Evolutionary conservation across 2,888 invertebrate genomes (phyloP), one percentile per base, ranked within the genome.

Genomic region (Cistogaster globosa): DNA sequence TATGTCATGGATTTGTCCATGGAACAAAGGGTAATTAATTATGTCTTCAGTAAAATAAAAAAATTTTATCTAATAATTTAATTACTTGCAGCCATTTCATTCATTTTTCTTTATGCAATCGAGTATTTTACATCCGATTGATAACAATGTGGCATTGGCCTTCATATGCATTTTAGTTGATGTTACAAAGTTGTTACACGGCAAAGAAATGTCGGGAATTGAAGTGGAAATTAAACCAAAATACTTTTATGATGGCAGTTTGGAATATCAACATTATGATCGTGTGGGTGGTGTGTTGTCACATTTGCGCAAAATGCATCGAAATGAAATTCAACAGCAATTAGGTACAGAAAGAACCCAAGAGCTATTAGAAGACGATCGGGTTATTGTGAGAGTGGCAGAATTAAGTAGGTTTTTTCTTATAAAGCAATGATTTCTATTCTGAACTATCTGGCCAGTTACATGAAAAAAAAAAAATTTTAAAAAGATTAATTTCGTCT

Each of bases 1-100:
- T 96, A 95, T 89, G 93, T 94, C 58, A 93, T 94, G 93, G 95
- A 95, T 87, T 94, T 95, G 87, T 94, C 95, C 87, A 93, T 94
- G 87, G 93, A 95, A 36, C 95, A 94, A 89, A 94, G 95, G 91
- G 96, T 96, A 92, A 92, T 45, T 32, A 45, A 55, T 12, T 45
- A 20, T 14, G 5, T 26, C n/a, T 16, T 42, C 12, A 42, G 6
- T 32, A 5, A 32, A 32, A 32, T 32, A 32, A 32, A 32, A 5
- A 6, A 32, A 32, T 5, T 5, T 5, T 6, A 32, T 5, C 8
- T 7, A 32, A 5, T 32, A 6, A 5, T 32, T 5, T 32, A 5
- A 5, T 32, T 26, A n/a, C 32, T 86, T 87, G n/a, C 86, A 91
- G 91, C 91, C 91, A 3, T 91, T 90, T 69, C 91, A 92, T 78